A percentile compares a stretch with the other conserved stretches of the same genome.
Conservation (phyloP, 2,797 vertebrate genomes). For the Remorina albescens region DNA sequence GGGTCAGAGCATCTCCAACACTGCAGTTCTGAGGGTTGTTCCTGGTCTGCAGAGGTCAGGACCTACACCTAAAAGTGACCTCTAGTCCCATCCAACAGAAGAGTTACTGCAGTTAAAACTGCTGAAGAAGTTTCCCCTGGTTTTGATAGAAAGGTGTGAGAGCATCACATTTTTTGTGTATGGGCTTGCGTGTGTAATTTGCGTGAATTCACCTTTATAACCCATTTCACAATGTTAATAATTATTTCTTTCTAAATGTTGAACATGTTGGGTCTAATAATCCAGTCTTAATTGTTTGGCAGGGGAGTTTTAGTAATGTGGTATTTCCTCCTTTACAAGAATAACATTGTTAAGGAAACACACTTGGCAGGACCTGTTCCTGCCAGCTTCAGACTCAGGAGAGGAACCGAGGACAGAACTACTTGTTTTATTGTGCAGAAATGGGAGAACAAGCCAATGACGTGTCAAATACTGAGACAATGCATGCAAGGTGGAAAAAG, state of each 20-base stretch:
- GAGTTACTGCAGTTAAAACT: too few relatives aligned
- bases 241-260: not conserved
- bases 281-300: not conserved
- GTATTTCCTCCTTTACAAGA: not conserved
- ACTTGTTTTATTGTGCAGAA: constrained; percentile 6
- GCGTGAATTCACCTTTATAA: too few relatives aligned
- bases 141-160: too few relatives aligned
- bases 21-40: too few relatives aligned
- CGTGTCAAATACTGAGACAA: constrained; percentile 6
- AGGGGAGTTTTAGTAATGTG: not conserved
- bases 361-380: not conserved
- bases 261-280: not conserved
- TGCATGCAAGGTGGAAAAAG: not conserved
- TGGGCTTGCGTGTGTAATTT: too few relatives aligned
- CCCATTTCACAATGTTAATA: not conserved
- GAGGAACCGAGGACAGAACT: not conserved
- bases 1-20: too few relatives aligned
- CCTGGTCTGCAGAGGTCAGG: too few relatives aligned
- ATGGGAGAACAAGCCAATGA: constrained; percentile 12
- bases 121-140: too few relatives aligned
- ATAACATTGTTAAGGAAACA: not conserved
- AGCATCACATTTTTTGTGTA: too few relatives aligned
- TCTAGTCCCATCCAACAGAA: too few relatives aligned
- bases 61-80: too few relatives aligned
- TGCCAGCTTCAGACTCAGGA: constrained; percentile 21